These are phyloP conservation scores for Pygoscelis antarcticus DNA, from an alignment of 2,113 vertebrate species.

Conservation along the genomic window DNA sequence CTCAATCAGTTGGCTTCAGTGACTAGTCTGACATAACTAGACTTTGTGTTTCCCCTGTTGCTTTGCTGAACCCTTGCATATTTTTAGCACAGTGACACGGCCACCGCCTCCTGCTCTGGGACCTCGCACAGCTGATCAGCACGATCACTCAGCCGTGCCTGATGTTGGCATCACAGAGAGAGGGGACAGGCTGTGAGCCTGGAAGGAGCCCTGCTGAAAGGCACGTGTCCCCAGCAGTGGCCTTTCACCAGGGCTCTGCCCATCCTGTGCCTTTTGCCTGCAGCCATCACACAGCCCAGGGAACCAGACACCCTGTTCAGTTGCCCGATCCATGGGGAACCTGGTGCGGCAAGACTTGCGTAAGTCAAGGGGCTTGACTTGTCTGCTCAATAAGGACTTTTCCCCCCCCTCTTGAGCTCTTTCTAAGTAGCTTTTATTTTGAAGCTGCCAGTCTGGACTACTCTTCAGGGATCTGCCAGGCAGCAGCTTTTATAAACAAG, in stretches of 20 bases:
- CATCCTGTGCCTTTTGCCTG: background rate
- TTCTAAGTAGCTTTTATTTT: background rate
- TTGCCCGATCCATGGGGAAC: background rate
- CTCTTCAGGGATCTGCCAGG: background rate
- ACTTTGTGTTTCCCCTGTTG: background rate
- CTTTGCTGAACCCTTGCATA: accelerated
- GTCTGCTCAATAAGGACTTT: background rate
- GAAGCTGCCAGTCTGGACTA: background rate
- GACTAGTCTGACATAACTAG: background rate
- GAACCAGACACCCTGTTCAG: background rate
- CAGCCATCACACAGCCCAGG: background rate
- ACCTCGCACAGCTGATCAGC: accelerated
- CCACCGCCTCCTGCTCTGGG: accelerated
- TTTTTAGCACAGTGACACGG: background rate
- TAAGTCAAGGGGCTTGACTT: background rate
- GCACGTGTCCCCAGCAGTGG: accelerated
- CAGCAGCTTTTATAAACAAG: background rate
- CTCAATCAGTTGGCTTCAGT: background rate
- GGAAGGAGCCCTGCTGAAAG: background rate
- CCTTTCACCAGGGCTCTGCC: background rate
- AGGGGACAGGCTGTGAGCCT: background rate
- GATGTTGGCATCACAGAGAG: background rate
- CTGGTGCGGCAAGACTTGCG: background rate
- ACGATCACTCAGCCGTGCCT: background rate
- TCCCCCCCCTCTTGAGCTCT: background rate